These are phyloP conservation scores for Drosophila mojavensis DNA, from an alignment of 1,140 invertebrate genomes.

Conservation along the genomic window DNA sequence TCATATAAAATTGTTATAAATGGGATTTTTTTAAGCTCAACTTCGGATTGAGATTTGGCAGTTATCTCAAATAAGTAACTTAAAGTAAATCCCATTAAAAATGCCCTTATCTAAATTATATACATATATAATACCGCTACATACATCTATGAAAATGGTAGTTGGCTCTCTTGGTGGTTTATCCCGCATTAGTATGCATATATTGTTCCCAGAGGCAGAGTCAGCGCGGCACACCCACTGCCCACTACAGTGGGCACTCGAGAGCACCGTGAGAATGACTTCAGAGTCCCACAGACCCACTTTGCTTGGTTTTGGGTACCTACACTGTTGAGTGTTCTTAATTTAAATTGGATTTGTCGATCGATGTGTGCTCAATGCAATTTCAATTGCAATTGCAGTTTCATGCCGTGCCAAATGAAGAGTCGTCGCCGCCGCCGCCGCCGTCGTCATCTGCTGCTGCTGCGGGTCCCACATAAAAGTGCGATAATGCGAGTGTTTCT, in stretches of 20 bases:
- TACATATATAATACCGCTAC: background rate
- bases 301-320: constrained; percentile 22
- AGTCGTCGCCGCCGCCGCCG: constrained; percentile 7
- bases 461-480: constrained; percentile 51
- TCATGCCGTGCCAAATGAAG: constrained; percentile 16
- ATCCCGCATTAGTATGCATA: constrained; percentile 36
- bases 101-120: constrained; percentile 12
- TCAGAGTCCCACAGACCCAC: constrained; percentile 23
- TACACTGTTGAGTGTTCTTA: constrained; percentile 51
- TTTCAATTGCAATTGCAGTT: constrained; percentile 39
- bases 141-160: too few relatives aligned
- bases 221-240: constrained; percentile 50
- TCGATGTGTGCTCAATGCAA: constrained; percentile 36
- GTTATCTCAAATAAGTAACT: background rate
- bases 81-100: background rate
- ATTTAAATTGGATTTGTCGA: constrained; percentile 79
- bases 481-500: constrained; percentile 23
- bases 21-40: too few relatives aligned
- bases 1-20: too few relatives aligned
- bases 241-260: constrained; percentile 3
- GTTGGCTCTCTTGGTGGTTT: constrained; percentile 7
- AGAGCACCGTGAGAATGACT: constrained; percentile 48
- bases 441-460: constrained; percentile 15
- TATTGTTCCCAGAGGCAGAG: constrained; percentile 15
- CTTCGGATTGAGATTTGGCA: too few relatives aligned